phyloP scores from a whole-genome alignment of 2,113 vertebrate species.

The Nycticorax nycticorax region DNA sequence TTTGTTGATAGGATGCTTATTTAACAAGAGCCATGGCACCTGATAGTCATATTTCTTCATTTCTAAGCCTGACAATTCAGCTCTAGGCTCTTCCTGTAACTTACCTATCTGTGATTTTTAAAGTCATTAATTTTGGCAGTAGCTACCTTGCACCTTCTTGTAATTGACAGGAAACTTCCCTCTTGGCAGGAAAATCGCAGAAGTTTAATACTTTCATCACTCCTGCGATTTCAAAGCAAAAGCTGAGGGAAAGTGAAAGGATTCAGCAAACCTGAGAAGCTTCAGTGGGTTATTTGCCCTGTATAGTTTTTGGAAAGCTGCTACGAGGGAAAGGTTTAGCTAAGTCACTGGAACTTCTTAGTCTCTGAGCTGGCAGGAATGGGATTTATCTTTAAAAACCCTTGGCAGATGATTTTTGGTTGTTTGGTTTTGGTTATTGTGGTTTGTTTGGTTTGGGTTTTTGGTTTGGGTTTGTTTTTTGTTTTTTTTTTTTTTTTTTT shows the following conservation, averaged over 20 bases:
- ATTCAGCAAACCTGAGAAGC: not conserved
- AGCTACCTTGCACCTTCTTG: not conserved
- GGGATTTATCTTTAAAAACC: not conserved
- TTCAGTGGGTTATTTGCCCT: not conserved
- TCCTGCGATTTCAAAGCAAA: not conserved
- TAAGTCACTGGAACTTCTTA: not conserved
- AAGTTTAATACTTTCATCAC: not conserved
- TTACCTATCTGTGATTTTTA: not conserved
- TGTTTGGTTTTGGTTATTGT: too few species aligned
- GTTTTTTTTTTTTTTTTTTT: not conserved
- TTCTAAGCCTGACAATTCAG: not conserved
- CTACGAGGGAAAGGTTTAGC: not conserved
- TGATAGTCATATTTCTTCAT: not conserved
- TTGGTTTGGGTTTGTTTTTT: too few species aligned
- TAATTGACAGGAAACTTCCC: not conserved
- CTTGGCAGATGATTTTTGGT: not conserved
- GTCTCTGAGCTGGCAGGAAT: not conserved
- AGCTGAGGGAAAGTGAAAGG: not conserved
- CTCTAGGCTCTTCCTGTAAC: not conserved
- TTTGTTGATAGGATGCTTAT: not conserved
- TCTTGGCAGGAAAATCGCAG: not conserved
- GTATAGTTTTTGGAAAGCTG: not conserved
- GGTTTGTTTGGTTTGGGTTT: too few species aligned
- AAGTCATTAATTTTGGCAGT: not conserved
- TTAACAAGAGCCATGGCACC: not conserved